Conservation (phyloP, 2,797 vertebrate species). For the Myotis myotis region DNA sequence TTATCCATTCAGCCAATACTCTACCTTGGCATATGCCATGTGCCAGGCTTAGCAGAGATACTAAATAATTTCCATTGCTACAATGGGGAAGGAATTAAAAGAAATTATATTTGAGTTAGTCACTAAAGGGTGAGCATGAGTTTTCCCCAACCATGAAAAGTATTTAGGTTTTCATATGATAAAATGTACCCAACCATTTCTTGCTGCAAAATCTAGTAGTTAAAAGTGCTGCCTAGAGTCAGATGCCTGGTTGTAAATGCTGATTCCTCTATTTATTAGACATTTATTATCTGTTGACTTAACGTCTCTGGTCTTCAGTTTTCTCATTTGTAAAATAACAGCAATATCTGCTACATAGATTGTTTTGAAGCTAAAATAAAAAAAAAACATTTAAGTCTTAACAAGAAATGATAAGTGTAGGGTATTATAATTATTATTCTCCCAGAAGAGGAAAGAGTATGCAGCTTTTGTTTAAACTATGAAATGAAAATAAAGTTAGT, state of each 20-base stretch:
- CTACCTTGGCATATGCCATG: not conserved
- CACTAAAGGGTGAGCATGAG: not conserved
- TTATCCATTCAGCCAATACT: not conserved
- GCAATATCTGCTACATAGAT: not conserved
- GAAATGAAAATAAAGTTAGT: constrained; percentile 32
- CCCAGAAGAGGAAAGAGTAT: not conserved
- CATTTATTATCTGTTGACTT: not conserved
- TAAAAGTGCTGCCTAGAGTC: not conserved
- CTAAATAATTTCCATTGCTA: not conserved
- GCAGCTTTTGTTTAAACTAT: constrained; percentile 14
- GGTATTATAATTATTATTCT: not conserved
- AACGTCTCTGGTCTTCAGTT: not conserved
- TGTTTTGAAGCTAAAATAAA: not conserved
- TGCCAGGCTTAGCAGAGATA: not conserved
- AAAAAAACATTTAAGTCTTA: not conserved
- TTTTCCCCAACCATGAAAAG: not conserved
- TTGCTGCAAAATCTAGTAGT: not conserved
- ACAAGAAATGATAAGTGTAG: not conserved
- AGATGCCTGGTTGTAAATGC: not conserved
- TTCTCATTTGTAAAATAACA: constrained; percentile 18
- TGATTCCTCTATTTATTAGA: not conserved
- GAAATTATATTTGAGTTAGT: not conserved
- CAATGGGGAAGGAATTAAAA: not conserved
- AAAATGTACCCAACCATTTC: not conserved
- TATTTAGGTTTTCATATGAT: not conserved